Conservation (phyloP, 2,797 vertebrate genomes). For the Coilia nasus region DNA sequence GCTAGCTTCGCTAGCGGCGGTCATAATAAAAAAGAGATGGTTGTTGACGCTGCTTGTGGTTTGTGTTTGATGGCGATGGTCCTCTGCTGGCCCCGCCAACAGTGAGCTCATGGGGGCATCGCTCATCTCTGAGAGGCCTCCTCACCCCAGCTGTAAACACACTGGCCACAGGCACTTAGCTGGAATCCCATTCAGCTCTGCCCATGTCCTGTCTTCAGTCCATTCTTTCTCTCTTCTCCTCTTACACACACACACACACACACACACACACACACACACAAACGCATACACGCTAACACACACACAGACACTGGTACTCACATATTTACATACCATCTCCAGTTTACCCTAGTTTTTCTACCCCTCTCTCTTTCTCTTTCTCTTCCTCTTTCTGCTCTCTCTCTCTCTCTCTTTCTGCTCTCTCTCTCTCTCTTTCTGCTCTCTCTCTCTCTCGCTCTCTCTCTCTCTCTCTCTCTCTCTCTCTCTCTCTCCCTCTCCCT, state of each 20-base stretch:
- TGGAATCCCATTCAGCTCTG: constrained; percentile 44
- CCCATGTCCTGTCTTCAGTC: background rate
- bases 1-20: too few species aligned
- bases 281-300: background rate
- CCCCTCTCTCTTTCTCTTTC: constrained; percentile 27
- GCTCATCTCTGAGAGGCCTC: background rate
- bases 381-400: constrained; percentile 46
- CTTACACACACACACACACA: background rate
- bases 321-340: background rate
- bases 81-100: background rate
- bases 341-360: background rate
- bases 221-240: too few species aligned
- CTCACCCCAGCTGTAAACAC: constrained; percentile 1
- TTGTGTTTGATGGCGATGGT: too few species aligned
- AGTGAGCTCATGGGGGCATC: background rate
- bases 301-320: background rate
- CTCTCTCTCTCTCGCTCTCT: constrained; percentile 25
- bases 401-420: constrained; percentile 40
- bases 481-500: constrained; percentile 52
- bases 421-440: constrained; percentile 30
- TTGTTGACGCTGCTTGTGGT: too few species aligned
- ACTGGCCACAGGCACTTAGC: constrained; percentile 1
- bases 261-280: background rate
- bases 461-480: constrained; percentile 47
- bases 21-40: too few species aligned